Evolutionary conservation across 2,113 vertebrate genomes (phyloP).

Genomic region (Pteruthius melanotis): DNA sequence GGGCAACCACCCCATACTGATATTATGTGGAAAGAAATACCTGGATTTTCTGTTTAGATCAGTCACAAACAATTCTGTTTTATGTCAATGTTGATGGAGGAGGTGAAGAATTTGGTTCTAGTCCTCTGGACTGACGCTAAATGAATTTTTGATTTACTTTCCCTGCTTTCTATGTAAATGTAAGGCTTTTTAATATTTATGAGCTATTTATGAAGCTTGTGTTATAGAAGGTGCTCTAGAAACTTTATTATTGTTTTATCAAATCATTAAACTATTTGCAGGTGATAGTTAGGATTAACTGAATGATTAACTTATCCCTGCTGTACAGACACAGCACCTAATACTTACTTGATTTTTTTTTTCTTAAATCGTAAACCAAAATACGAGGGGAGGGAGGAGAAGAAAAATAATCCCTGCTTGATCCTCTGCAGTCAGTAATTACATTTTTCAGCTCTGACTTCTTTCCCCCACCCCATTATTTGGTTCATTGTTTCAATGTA

Average conservation of each 20-base stretch:
- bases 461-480: not conserved
- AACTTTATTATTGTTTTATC: not conserved
- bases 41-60: not conserved
- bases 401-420: not conserved
- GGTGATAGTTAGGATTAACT: not conserved
- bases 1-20: no score
- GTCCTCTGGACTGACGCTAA: not conserved
- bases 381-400: not conserved
- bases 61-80: not conserved
- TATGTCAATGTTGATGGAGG: accelerated
- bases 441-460: not conserved
- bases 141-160: not conserved
- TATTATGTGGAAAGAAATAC: not conserved
- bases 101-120: not conserved
- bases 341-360: not conserved
- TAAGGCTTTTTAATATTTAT: not conserved
- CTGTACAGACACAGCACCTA: not conserved
- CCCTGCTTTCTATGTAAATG: not conserved
- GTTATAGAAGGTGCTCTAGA: not conserved
- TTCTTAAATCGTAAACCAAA: not conserved
- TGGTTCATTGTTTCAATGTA: not conserved
- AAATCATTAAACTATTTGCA: not conserved
- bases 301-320: not conserved
- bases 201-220: not conserved
- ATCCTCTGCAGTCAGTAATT: not conserved